Base-by-base conservation (phyloP, 1,140 invertebrate species). In the Parapsyche elsis region DNA sequence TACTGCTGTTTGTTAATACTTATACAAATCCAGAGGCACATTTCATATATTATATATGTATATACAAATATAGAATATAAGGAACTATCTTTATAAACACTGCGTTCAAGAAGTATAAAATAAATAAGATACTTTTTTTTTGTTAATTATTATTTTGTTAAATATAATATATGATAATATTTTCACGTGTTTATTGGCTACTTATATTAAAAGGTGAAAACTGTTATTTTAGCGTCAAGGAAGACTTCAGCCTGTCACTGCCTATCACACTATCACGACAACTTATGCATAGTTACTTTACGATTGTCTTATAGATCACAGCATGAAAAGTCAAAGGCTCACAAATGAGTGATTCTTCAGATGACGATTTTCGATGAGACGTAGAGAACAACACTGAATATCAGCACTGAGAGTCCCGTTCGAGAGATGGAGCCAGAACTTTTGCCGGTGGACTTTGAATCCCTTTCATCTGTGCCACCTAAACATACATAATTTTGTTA, bases 381-480 rank as follows among this genome's bases (percentile, higher is more conserved):
- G 12, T 23, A 46, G 30, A 49, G 26, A n/a, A 75, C 23, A 75
- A 24, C 49, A 59, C 53, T 75, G 44, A 75, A 75, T 75, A 75
- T 75, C 44, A 75, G 53, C 12, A 45, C 46, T 61, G 23, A 24
- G 14, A 38, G 59, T 5, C 23, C n/a, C 44, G 77, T 49, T 38
- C 44, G 38, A 10, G 30, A 24, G 30, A 23, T 30, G 44, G 12
- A 14, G 19, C 67, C 24, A n/a, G 67, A 57, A 45, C 61, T 45
- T 9, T 71, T 78, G 44, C 49, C n/a, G 12, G 19, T 9, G 24
- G 4, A 19, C 19, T 10, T n/a, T 9, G 67, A 46, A 71, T 78
- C 77, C 21, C 45, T 70, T 38, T 78, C 77, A 57, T 78, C 77
- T 30, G 16, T 24, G 16, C 19, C 44, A 71, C 23, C 77, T 78